phyloP scores from a whole-genome alignment of 2,797 vertebrate genomes.

The Coluber constrictor region DNA sequence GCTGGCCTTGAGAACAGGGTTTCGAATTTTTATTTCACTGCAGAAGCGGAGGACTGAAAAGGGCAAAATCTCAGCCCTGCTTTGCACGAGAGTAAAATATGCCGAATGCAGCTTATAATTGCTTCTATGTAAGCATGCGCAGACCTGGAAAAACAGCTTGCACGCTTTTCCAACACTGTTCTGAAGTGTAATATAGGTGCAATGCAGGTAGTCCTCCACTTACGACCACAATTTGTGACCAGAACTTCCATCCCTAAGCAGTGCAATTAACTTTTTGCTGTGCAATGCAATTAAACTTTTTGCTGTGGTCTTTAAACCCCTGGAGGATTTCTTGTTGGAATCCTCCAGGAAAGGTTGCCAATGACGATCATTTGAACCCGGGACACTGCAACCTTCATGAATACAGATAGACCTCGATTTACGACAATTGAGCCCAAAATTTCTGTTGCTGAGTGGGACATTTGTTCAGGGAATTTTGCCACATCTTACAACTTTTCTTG shows the following conservation, averaged over 20 bases:
- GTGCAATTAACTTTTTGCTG: not conserved
- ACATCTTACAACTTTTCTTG: not conserved
- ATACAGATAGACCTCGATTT: not conserved
- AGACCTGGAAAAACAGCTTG: not conserved
- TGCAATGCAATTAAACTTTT: too few relatives aligned
- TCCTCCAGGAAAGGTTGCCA: not conserved
- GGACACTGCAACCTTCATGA: not conserved
- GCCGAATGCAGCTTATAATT: not conserved
- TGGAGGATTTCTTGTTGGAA: not conserved
- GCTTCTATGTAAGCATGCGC: not conserved
- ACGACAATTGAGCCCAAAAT: not conserved
- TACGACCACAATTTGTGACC: not conserved
- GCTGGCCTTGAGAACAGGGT: too few relatives aligned
- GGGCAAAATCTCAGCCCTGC: not conserved
- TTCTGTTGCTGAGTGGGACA: not conserved
- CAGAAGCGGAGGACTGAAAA: not conserved
- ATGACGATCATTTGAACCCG: not conserved
- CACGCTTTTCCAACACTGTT: not conserved
- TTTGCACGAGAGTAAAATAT: not conserved
- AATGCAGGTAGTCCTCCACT: not conserved
- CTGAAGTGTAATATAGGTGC: not conserved
- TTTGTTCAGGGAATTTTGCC: not conserved
- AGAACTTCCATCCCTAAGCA: not conserved
- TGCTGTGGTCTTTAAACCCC: not conserved
- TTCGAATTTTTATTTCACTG: not conserved